Percentiles rank a stretch among this genome's conserved stretches.
Evolutionary conservation across 2,888 invertebrate species (phyloP).

Genomic region (Tachina grossa): DNA sequence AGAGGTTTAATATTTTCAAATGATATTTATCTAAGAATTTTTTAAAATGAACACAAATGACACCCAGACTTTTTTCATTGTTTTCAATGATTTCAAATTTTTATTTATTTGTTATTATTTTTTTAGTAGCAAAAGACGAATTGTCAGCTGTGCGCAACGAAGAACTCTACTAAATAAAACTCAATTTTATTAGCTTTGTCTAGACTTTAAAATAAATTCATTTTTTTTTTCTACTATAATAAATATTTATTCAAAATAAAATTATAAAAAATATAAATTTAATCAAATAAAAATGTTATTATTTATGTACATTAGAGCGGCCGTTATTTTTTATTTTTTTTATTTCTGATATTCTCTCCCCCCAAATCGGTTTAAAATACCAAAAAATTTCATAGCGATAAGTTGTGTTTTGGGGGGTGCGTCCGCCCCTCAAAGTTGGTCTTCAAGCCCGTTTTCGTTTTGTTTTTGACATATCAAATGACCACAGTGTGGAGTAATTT

Average conservation of each 20-base stretch:
- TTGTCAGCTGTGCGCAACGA: slow-evolving; percentile 52
- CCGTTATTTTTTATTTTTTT: too few species aligned
- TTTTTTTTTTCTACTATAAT: not conserved
- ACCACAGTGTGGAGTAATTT: too few species aligned
- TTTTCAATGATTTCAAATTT: not conserved
- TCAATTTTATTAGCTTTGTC: slow-evolving; percentile 34
- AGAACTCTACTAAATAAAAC: slow-evolving; percentile 42
- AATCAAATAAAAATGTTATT: not conserved
- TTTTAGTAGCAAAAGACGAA: slow-evolving; percentile 25
- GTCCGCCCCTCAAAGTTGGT: too few species aligned
- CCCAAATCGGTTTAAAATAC: too few species aligned
- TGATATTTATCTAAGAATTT: slow-evolving; percentile 51
- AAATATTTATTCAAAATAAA: slow-evolving; percentile 31
- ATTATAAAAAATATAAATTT: slow-evolving; percentile 14
- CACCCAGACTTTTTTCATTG: slow-evolving; percentile 36
- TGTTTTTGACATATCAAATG: too few species aligned
- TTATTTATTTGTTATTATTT: not conserved
- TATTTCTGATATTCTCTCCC: too few species aligned
- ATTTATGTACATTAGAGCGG: too few species aligned
- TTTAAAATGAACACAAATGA: slow-evolving; percentile 60
- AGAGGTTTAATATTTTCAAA: slow-evolving; percentile 40
- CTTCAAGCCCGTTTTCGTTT: too few species aligned
- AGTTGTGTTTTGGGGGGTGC: too few species aligned
- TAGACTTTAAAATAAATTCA: slow-evolving; percentile 40
- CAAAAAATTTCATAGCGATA: too few species aligned